Evolutionary conservation across 2,113 vertebrate genomes (phyloP), one percentile per base, ranked within the genome.

Genomic region (Arvicanthis niloticus): DNA sequence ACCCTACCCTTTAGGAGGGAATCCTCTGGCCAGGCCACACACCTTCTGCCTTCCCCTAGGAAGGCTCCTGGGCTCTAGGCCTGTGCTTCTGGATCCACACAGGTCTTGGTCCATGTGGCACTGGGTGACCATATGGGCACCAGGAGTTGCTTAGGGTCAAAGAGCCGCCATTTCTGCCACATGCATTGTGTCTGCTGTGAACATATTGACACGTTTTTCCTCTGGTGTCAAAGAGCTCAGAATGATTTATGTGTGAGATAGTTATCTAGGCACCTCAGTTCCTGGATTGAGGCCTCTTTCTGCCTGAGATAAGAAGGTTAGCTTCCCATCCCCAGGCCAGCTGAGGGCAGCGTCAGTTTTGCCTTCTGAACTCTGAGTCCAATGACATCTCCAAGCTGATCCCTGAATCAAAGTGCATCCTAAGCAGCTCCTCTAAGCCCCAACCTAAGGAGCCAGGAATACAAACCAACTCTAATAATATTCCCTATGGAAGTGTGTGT

Each of bases 211-310:
- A 5, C 4, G 24, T 89, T 53, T 40, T 34, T 34, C 19, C 40
- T 40, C 58, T 6, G 67, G 56, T 75, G 53, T 42, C 91, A 31
- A 73, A 60, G 29, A 77, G 6, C 16, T 11, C 1, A 37, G 51
- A n/a, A 17, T 56, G 22, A 0, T 8, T 8, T 4, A 0, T 6
- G 0, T 3, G 21, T 76, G 4, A 67, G 0, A 19, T 0, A 26
- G 37, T 12, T 15, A 26, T 29, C 56, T 22, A 26, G 58, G 31
- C 13, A 16, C 26, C 2, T 3, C 22, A 48, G 56, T 22, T 80
- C 67, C 56, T 67, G 3, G 0, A 68, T 10, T 7, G 56, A 40
- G 16, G n/a, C 40, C 4, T 10, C 53, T 65, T 67, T 81, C 48
- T 45, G 22, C 5, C 81, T 1, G 26, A 84, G 51, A 17, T 58